Conservation (phyloP, 2,113 vertebrate species). For the Charadrius vociferus region DNA sequence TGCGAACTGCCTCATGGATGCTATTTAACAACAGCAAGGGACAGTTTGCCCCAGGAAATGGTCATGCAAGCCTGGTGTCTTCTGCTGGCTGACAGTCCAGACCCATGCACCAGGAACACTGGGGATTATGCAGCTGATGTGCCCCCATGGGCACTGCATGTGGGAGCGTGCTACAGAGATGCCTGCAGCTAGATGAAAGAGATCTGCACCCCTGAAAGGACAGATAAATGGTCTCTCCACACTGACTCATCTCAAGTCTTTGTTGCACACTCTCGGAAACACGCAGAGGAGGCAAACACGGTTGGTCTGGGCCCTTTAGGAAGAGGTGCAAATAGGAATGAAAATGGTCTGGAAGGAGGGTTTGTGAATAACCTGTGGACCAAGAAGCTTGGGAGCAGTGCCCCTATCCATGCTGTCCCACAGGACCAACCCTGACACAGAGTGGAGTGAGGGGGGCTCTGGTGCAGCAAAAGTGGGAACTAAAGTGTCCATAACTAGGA, state of each 20-base stretch:
- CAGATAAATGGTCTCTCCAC: not conserved
- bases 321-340: not conserved
- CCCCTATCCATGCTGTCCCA: not conserved
- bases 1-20: accelerated
- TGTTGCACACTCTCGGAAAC: not conserved
- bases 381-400: not conserved
- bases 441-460: accelerated
- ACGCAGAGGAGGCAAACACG: not conserved
- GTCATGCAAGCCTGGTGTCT: not conserved
- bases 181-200: not conserved
- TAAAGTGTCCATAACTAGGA: not conserved
- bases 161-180: not conserved
- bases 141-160: not conserved
- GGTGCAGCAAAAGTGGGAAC: not conserved
- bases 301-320: not conserved
- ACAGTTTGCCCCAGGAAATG: not conserved
- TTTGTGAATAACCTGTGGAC: not conserved
- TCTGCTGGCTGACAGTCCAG: not conserved
- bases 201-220: not conserved
- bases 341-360: not conserved
- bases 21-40: not conserved
- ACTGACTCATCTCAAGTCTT: not conserved
- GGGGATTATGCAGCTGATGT: not conserved
- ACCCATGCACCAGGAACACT: not conserved
- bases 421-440: not conserved